Base-by-base conservation (phyloP, 2,888 invertebrate species). In the Dioctria linearis region DNA sequence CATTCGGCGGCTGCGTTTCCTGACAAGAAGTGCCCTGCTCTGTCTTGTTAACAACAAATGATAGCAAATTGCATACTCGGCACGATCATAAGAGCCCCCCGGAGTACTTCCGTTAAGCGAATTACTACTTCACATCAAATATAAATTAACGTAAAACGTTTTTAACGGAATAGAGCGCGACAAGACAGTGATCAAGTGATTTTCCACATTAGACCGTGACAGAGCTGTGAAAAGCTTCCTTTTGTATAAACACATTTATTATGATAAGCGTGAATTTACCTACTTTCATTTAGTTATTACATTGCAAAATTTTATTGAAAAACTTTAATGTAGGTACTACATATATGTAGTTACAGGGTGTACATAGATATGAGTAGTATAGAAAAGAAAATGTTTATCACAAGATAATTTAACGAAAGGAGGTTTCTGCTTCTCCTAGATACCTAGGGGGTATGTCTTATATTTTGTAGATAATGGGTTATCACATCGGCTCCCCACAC, bases 101-200 rank as follows among this genome's bases (percentile, higher is more conserved):
- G 25, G 54, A 71, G 71, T 71, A 71, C 71, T 71, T 71, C 71
- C 71, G 71, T 71, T 71, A 39, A 51, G 54, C 71, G 71, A 71
- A 71, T 71, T 71, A 71, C 71, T 71, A 51, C 71, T 51, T 71
- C 71, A 54, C 71, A 51, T 54, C 67, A 46, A 43, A 67, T 43
- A 67, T 67, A 67, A 71, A 71, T 71, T 71, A 51, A 54, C 49
- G 71, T 37, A 80, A 11, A 78, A 76, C 81, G 82, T 80, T 42
- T 61, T 13, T 49, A 59, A 57, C 43, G 25, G 57, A 61, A 25
- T 61, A 5, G 73, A 73, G 73, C 73, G 40, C 73, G 51, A 13
- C 6, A 73, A 39, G 71, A 71, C 51, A 71, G 71, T 71, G 71
- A 71, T 71, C 54, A 54, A 71, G 71, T 71, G 71, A 71, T 71